Conservation (phyloP, 2,888 invertebrate species). For the Drosophila kambysellisi region DNA sequence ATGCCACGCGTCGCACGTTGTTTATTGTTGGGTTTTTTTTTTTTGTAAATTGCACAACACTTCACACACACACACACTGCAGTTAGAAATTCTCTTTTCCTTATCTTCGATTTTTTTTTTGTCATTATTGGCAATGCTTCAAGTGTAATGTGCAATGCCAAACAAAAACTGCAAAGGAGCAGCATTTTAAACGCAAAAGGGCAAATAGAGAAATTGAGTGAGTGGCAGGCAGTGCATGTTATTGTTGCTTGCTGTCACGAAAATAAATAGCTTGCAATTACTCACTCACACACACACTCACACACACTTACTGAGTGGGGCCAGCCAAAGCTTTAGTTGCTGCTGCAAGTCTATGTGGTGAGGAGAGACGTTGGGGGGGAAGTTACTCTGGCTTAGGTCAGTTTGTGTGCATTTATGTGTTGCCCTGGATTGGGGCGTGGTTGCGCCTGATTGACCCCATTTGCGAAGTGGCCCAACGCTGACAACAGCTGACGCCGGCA, state of each 20-base stretch:
- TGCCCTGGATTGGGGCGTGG: constrained; percentile 39
- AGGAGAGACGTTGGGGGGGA: background rate
- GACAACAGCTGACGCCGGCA: constrained; percentile 46
- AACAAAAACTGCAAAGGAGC: constrained; percentile 12
- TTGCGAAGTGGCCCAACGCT: constrained; percentile 24
- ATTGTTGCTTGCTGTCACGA: constrained; percentile 29
- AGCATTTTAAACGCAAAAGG: constrained; percentile 6
- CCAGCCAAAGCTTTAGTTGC: background rate
- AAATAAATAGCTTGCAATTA: constrained; percentile 52
- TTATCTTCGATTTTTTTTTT: constrained; percentile 26
- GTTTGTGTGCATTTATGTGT: constrained; percentile 15
- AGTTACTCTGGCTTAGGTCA: constrained; percentile 16
- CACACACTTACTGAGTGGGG: background rate
- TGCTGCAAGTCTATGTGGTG: background rate
- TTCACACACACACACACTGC: constrained; percentile 20
- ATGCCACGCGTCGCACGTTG: constrained; percentile 43
- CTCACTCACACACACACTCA: constrained; percentile 20
- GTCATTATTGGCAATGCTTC: constrained; percentile 60
- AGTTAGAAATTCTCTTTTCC: constrained; percentile 27
- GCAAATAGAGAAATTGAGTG: constrained; percentile 14
- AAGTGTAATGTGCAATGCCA: constrained; percentile 45
- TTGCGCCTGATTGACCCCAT: constrained; percentile 50
- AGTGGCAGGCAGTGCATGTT: constrained; percentile 5
- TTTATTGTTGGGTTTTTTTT: constrained; percentile 15
- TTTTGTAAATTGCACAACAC: constrained; percentile 47